Evolutionary conservation across 2,888 invertebrate genomes (phyloP), one percentile per base, ranked within the genome.

Genomic region (Orchestes rusci): DNA sequence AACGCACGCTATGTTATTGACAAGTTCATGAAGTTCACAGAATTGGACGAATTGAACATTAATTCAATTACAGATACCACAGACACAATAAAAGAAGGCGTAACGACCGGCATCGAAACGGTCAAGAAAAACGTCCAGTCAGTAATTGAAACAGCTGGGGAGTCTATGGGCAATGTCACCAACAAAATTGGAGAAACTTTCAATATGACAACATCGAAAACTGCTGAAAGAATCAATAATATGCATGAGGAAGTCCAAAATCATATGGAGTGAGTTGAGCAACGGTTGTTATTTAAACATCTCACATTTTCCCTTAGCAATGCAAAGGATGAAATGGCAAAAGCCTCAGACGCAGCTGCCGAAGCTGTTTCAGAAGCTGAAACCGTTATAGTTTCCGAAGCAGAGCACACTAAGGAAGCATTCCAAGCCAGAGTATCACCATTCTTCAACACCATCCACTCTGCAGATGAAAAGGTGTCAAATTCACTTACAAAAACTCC

Each of bases 321-420:
- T n/a, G n/a, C n/a, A n/a, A 49, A 45, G 33, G 48, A 44, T 16
- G 44, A 44, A 3, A 7, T 49, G 19, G 36, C 31, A 3, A 16
- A 15, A 16, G 39, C 43, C 3, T 29, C 42, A 5, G 66, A 66
- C 48, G 62, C 58, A 7, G 59, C 46, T 3, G 54, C 56, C 8
- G 66, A 66, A 51, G 64, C 60, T 10, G 59, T 65, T 8, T 66
- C 66, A 2, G 63, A 66, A 50, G 62, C 66, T 10, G 66, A 66
- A 52, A 67, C 65, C 2, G 60, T 65, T 1, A 35, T 65, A 31
- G 58, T 58, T 4, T 62, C 64, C 2, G 65, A 66, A 58, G 55
- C 56, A 2, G 65, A 61, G 32, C 54, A 56, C 36, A 53, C 54
- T 5, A 56, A 39, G 15, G 48, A 53, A 16, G 51, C 48, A 5